Base-by-base conservation (phyloP, 2,797 vertebrate species). In the Sebastes diploproa region DNA sequence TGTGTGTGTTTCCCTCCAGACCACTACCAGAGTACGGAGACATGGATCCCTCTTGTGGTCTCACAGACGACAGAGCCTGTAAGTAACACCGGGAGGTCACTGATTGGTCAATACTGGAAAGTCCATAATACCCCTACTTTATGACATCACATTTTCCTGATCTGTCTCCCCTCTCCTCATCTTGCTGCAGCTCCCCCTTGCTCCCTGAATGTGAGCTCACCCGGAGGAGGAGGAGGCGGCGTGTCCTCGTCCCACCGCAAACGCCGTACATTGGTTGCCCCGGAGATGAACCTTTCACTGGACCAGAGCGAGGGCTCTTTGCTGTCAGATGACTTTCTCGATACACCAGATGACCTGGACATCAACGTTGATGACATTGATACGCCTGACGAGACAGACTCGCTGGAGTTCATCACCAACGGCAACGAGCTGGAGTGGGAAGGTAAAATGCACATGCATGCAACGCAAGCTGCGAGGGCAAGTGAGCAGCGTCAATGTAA, bases 391-490 rank as follows among this genome's bases (percentile, higher is more conserved):
- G 98, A 99, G 89, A 98, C 97, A 0, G 98, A 99, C 85, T 99
- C 98, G 0, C 95, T 99, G 1, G 98, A 99, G 82, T 99, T 98
- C 85, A 95, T 98, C 84, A 97, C 97, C 1, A 98, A 98, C 0
- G 97, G 98, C 50, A 98, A 98, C 0, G 98, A 99, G 30, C 89
- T 99, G 81, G 98, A 99, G 84, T 99, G 98, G 98, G 98, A 99
- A 95, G 98, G 98, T 99, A 61, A 66, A 7, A 63, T 0, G 0
- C 25, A 27, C 7, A 46, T 46, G 42, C 42, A 52, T 52, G 38
- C 38, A 42, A 42, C 38, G 14, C 38, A 42, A 42, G 38, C 14
- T 42, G 38, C 14, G 3, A 42, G 38, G 38, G 1, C 38, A 42
- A 42, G 38, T 16, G 38, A 42, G 38, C 38, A 1, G 38, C 14